These are phyloP conservation scores for Sinosuthora webbiana DNA, from an alignment of 2,113 vertebrate species.

Conservation along the genomic window DNA sequence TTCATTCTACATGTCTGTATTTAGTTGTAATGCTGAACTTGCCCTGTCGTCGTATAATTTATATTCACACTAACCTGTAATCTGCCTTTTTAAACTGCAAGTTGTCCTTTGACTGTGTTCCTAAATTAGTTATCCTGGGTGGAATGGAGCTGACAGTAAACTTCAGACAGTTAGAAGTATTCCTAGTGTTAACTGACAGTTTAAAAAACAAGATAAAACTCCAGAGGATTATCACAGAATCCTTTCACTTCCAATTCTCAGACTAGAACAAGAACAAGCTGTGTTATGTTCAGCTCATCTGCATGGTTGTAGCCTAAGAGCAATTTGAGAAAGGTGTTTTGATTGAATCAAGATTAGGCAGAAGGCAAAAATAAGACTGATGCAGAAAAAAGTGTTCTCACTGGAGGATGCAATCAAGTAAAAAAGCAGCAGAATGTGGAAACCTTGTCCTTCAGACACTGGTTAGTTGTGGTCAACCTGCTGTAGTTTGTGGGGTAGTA, in stretches of 20 bases:
- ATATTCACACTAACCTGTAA: background rate
- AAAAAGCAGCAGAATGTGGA: background rate
- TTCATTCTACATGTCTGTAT: background rate
- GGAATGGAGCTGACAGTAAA: background rate
- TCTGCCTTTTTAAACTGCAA: background rate
- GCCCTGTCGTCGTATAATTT: fast-evolving
- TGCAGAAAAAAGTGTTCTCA: background rate
- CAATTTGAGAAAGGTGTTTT: background rate
- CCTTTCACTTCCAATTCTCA: background rate
- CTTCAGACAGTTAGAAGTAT: background rate
- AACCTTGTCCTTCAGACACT: background rate
- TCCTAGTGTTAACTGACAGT: background rate
- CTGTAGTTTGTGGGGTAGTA: background rate
- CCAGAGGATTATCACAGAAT: background rate
- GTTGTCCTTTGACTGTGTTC: background rate
- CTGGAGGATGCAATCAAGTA: background rate
- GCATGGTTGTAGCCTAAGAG: background rate
- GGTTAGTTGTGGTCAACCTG: background rate
- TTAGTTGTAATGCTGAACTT: background rate
- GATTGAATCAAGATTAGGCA: background rate
- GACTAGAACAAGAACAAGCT: background rate
- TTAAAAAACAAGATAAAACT: background rate
- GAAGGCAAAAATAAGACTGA: background rate
- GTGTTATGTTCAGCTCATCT: background rate
- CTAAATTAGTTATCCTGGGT: background rate